Conservation (phyloP, 2,113 vertebrate species). For the Thamnophis sirtalis region DNA sequence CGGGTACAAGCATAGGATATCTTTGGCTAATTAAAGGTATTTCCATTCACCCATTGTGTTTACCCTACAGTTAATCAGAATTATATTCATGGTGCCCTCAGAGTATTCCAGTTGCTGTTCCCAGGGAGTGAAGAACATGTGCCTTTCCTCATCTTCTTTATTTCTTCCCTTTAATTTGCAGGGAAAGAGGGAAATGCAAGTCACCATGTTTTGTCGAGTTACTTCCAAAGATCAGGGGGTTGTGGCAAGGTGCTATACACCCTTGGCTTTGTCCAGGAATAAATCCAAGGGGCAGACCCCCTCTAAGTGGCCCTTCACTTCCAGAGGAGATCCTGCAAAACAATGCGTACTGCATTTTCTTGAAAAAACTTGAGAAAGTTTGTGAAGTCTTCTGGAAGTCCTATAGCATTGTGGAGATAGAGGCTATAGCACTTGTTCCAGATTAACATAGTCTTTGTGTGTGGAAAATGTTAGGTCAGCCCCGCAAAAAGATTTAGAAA, state of each 20-base stretch:
- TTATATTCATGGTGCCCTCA: not conserved
- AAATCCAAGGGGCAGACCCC: not conserved
- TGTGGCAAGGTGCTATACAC: not conserved
- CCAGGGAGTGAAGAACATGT: not conserved
- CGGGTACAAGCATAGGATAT: not conserved
- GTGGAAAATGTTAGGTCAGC: not conserved
- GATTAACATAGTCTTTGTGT: too few relatives aligned
- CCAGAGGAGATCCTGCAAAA: not conserved
- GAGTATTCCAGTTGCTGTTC: not conserved
- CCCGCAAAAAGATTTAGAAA: not conserved
- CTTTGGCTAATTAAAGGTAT: not conserved
- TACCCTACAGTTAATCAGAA: not conserved
- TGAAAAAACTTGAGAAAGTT: too few relatives aligned
- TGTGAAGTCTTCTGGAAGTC: too few relatives aligned
- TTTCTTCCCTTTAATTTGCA: not conserved
- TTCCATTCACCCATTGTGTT: not conserved
- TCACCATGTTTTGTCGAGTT: not conserved
- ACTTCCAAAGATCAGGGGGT: not conserved
- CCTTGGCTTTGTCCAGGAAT: not conserved
- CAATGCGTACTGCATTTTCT: not conserved
- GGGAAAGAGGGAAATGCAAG: not conserved
- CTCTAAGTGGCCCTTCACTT: not conserved
- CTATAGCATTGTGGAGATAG: too few relatives aligned
- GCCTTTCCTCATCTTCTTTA: not conserved
- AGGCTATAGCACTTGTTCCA: too few relatives aligned